Evolutionary conservation across 2,113 vertebrate genomes (phyloP).

Genomic region (Piaya cayana): DNA sequence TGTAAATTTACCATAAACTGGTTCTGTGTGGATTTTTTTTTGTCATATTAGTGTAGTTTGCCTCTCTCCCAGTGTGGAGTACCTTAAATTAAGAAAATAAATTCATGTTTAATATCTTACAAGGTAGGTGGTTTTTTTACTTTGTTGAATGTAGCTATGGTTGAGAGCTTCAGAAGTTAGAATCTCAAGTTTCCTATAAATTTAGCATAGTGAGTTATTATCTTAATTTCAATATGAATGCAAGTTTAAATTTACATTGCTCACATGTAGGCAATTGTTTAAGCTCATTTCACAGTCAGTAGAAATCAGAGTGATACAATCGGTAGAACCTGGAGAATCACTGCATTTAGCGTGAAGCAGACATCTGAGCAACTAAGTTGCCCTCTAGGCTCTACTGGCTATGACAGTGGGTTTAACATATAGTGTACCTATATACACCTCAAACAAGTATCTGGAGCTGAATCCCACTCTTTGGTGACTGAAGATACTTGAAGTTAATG

Average conservation of each 20-base stretch:
- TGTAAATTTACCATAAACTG: neutral
- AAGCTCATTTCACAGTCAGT: neutral
- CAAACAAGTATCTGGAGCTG: neutral
- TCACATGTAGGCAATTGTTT: neutral
- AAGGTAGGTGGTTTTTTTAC: neutral
- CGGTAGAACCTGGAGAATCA: neutral
- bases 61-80: neutral
- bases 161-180: neutral
- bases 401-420: neutral
- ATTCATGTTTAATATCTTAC: neutral
- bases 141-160: neutral
- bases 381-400: neutral
- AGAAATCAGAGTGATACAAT: neutral
- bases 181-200: neutral
- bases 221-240: neutral
- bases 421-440: neutral
- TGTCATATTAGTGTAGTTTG: neutral
- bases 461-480: neutral
- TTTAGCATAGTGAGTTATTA: neutral
- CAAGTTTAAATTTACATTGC: neutral
- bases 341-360: neutral
- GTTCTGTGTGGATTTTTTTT: neutral
- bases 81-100: neutral
- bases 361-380: neutral
- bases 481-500: neutral